phyloP scores from a whole-genome alignment of 2,888 invertebrate genomes.

The Macrostomum cliftonense region DNA sequence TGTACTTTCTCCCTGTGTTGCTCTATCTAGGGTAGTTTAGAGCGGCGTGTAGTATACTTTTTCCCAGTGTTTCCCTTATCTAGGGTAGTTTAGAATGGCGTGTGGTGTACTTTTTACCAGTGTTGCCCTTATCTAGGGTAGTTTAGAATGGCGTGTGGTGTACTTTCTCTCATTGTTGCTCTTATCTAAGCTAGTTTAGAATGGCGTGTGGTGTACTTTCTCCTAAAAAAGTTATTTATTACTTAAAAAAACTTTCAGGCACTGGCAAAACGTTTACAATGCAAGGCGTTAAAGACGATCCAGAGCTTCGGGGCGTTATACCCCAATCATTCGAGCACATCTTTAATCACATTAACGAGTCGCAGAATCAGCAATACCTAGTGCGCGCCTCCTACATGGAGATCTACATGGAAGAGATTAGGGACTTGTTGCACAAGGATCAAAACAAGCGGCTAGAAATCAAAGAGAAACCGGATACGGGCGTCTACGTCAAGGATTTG shows the following conservation, averaged over 20 bases:
- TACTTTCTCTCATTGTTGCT: no score
- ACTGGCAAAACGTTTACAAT: conserved; percentile 62
- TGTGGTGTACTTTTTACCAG: no score
- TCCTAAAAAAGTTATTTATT: no score
- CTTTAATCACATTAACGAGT: conserved; percentile 75
- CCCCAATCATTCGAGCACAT: conserved; percentile 92
- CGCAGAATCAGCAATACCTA: conserved; percentile 77
- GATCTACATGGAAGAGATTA: conserved; percentile 58
- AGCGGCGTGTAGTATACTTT: no score
- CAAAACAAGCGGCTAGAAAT: conserved; percentile 52
- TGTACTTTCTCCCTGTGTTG: no score
- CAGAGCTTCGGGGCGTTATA: conserved; percentile 65
- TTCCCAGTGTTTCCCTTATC: no score
- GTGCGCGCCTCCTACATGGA: conserved; percentile 89
- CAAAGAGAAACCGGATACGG: conserved; percentile 58
- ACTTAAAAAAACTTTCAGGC: conserved; percentile 30
- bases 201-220: no score
- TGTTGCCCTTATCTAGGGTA: no score
- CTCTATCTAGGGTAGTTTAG: no score
- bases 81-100: no score
- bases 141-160: no score
- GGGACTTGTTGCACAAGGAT: conserved; percentile 53
- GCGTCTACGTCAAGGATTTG: conserved; percentile 84
- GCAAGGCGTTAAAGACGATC: conserved; percentile 49
- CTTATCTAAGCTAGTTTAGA: no score